These are phyloP conservation scores for Gallirallus australis DNA, from an alignment of 2,797 vertebrate genomes.

Conservation along the genomic window DNA sequence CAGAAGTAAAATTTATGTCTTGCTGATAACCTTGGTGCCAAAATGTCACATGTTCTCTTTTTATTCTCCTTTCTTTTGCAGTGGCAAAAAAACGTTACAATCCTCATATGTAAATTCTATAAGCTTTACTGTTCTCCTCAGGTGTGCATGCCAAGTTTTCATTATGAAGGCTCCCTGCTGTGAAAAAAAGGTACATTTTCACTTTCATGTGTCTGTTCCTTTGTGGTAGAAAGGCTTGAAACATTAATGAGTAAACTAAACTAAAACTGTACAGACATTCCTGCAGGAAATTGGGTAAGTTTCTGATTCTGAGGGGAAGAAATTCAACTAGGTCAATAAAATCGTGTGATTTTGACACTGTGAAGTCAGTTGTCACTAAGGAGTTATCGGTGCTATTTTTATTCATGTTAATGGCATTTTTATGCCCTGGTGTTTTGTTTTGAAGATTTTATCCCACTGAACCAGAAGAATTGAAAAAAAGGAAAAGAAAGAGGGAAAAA, in stretches of 20 bases:
- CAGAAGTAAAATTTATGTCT: slow-evolving; percentile 15
- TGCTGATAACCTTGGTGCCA: slow-evolving; percentile 49
- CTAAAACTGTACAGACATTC: slow-evolving; percentile 65
- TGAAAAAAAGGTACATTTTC: slow-evolving; percentile 75
- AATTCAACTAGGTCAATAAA: slow-evolving; percentile 76
- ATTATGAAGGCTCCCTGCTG: slow-evolving; percentile 73
- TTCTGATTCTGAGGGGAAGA: slow-evolving; percentile 71
- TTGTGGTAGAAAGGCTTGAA: slow-evolving; percentile 70
- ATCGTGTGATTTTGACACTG: slow-evolving; percentile 64
- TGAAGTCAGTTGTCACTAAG: slow-evolving; percentile 70
- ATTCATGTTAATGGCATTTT: slow-evolving; percentile 71
- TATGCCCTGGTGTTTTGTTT: slow-evolving; percentile 70
- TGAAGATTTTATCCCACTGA: slow-evolving; percentile 65
- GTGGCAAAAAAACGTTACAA: background rate
- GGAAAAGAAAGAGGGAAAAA: no score
- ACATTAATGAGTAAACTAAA: slow-evolving; percentile 77
- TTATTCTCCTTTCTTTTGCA: slow-evolving; percentile 35
- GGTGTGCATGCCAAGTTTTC: slow-evolving; percentile 75
- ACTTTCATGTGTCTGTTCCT: slow-evolving; percentile 75
- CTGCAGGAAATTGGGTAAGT: slow-evolving; percentile 65
- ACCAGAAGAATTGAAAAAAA: background rate
- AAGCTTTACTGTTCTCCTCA: slow-evolving; percentile 74
- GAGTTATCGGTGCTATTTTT: slow-evolving; percentile 65
- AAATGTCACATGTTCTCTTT: slow-evolving; percentile 40
- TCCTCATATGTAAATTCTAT: slow-evolving; percentile 72